Evolutionary conservation across 2,888 invertebrate species (phyloP), one percentile per base, ranked within the genome.

Genomic region (Phortica magna): DNA sequence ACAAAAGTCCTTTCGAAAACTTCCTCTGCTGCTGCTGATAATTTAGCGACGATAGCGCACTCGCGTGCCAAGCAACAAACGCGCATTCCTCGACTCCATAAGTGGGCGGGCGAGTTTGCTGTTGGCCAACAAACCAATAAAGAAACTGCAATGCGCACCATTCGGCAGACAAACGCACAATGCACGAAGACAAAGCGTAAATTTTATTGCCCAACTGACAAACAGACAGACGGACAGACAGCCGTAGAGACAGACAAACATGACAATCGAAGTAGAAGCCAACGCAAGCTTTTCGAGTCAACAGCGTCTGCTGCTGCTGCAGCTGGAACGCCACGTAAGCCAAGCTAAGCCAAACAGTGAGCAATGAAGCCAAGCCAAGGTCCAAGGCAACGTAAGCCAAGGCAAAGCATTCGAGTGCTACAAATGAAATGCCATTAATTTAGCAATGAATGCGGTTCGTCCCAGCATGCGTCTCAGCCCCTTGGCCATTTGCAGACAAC

Each of bases 361-460:
- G n/a, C n/a, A n/a, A n/a, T n/a, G n/a, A n/a, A 31, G 31, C 31
- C 1, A 31, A 31, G 31, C 31, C 31, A 31, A 31, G 31, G 31
- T 31, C 31, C 31, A 31, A 31, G 31, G 31, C 31, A 31, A 31
- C 31, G 31, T 31, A 31, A 31, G 31, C 31, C 31, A 31, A 31
- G 85, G 87, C 83, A 88, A 83, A 78, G 76, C 83, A 84, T 9
- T 65, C 12, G 31, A 39, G 41, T 41, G 12, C 65, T 65, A 65
- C 88, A 88, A 88, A 89, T 86, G 89, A 86, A 88, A 88, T 87
- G 89, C 83, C 89, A 86, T 86, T 86, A 86, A 86, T 86, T 86
- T 88, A 88, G 88, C 88, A 86, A 86, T 86, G 89, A 88, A 88
- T 86, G 85, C 80, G 85, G 85, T 86, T 88, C 81, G 80, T 4